Conservation (phyloP, 1,140 invertebrate species). For the Drosophila navojoa region DNA sequence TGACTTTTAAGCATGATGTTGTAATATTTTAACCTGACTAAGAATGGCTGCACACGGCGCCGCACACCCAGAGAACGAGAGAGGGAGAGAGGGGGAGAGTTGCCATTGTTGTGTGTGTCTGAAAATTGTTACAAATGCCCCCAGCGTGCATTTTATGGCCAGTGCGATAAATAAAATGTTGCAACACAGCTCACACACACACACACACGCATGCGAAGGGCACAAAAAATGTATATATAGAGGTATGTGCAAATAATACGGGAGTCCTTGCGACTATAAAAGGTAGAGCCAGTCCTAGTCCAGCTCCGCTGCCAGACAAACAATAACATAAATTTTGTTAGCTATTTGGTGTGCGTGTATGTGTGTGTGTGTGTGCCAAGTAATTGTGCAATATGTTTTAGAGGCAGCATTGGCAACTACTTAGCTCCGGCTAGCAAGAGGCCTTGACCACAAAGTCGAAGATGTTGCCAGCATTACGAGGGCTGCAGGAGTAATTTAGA, state of each 20-base stretch:
- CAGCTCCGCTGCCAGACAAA: slow-evolving; percentile 64
- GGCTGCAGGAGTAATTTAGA: slow-evolving; percentile 5
- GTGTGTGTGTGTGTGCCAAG: slow-evolving; percentile 48
- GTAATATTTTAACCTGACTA: slow-evolving; percentile 82
- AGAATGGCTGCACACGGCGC: slow-evolving; percentile 47
- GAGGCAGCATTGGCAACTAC: slow-evolving; percentile 45
- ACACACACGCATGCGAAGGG: slow-evolving; percentile 13
- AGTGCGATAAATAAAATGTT: slow-evolving; percentile 82
- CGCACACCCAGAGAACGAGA: neutral
- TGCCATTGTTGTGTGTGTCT: slow-evolving; percentile 67
- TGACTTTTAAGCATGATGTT: slow-evolving; percentile 82
- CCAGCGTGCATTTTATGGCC: slow-evolving; percentile 81
- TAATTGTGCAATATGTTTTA: slow-evolving; percentile 81
- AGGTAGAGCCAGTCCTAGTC: slow-evolving; percentile 57
- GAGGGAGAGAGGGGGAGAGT: slow-evolving; percentile 3
- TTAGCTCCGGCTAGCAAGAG: slow-evolving; percentile 16
- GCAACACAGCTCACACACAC: slow-evolving; percentile 54
- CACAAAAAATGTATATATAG: slow-evolving; percentile 7
- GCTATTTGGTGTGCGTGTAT: slow-evolving; percentile 45
- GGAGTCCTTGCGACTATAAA: slow-evolving; percentile 41
- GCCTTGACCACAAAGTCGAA: slow-evolving; percentile 61
- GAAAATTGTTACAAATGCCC: slow-evolving; percentile 81
- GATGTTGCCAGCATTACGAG: slow-evolving; percentile 4
- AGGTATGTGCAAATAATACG: slow-evolving; percentile 68
- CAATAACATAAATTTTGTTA: slow-evolving; percentile 80